phyloP scores from a whole-genome alignment of 2,113 vertebrate species.

The Pituophis catenifer region DNA sequence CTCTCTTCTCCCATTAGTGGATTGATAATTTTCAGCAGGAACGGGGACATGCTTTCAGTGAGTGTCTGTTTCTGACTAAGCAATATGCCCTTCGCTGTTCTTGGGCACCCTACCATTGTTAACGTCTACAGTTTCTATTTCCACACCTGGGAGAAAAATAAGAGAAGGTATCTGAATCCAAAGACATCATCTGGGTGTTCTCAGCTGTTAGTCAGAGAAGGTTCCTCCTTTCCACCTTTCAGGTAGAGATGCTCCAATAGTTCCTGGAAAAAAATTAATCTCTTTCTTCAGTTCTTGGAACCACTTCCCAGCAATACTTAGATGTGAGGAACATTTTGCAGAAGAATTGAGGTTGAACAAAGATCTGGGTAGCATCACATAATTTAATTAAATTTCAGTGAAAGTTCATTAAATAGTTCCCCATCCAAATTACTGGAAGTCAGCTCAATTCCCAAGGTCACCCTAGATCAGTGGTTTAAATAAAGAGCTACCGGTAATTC shows the following conservation, averaged over 20 bases:
- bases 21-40: not conserved
- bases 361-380: not conserved
- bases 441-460: not conserved
- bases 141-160: not conserved
- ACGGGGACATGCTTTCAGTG: not conserved
- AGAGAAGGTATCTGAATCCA: not conserved
- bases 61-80: too few relatives aligned
- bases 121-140: not conserved
- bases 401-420: not conserved
- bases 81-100: not conserved
- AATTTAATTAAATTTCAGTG: not conserved
- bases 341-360: not conserved
- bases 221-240: not conserved
- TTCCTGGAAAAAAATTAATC: not conserved
- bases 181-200: not conserved
- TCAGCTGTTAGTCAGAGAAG: not conserved
- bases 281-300: not conserved
- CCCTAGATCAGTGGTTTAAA: not conserved
- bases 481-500: too few relatives aligned
- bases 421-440: not conserved
- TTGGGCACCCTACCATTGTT: not conserved
- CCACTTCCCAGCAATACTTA: not conserved
- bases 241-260: not conserved
- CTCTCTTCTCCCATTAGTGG: too few relatives aligned
- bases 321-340: not conserved